Evolutionary conservation across 2,797 vertebrate genomes (phyloP), one percentile per base, ranked within the genome.

Genomic region (Oryzias sinensis): DNA sequence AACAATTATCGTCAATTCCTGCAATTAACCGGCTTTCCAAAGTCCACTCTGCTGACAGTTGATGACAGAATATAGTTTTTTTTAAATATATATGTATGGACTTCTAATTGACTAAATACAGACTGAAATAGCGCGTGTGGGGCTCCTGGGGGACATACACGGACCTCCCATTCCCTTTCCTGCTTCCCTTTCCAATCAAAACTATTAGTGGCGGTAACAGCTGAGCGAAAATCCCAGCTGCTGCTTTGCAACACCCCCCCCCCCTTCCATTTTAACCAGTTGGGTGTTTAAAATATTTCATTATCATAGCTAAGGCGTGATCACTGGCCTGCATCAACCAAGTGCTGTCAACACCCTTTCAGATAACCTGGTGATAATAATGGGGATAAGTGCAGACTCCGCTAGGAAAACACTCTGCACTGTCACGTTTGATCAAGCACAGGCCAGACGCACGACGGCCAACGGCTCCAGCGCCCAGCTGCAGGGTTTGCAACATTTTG

Each of bases 131-230:
- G 59, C 63, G 53, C 71, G 24, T 5, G 62, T 59, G 59, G 59
- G 53, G 47, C 80, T 69, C 77, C 52, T 43, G 68, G 65, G 85
- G 75, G 49, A 14, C 27, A 57, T 45, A 49, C 53, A 65, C 9
- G 59, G 69, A 56, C 60, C 72, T 64, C 59, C 51, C 62, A 65
- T 70, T 66, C 58, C 63, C 69, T 49, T 59, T 86, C 68, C 63
- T 68, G 73, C 70, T 85, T 80, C 68, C 81, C 55, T 51, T 90
- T 85, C 88, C 79, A 87, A 91, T 92, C 88, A 82, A 80, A 86
- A 82, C 75, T 88, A 93, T 94, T 93, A 91, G 87, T 76, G 83
- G 92, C 89, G 90, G 90, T 91, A 93, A 91, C 92, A 85, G 83
- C 88, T 79, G 20, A 59, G 84, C 81, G 82, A 74, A 81, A 87